These are phyloP conservation scores for Spermophilus dauricus DNA, from an alignment of 2,113 vertebrate genomes.

Conservation along the genomic window DNA sequence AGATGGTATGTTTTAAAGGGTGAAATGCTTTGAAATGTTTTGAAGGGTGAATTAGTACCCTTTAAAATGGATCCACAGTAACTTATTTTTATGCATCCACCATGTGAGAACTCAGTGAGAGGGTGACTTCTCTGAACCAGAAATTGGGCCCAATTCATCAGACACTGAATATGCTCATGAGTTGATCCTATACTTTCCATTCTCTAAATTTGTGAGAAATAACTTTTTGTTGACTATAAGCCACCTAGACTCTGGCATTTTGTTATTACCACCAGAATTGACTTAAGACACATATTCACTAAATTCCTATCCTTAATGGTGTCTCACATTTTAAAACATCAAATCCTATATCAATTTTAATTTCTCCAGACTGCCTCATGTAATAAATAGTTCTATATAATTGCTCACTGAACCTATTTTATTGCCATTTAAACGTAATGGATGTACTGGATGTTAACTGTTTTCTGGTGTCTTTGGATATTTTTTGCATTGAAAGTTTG, in stretches of 20 bases:
- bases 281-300: neutral
- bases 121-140: neutral
- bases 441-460: neutral
- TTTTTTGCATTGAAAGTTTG: neutral
- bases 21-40: neutral
- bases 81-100: neutral
- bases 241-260: accelerated
- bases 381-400: neutral
- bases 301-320: neutral
- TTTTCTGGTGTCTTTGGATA: neutral
- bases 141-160: neutral
- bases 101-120: neutral
- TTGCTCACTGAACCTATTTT: neutral
- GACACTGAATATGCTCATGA: neutral
- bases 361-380: neutral
- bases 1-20: neutral
- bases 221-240: neutral
- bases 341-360: neutral
- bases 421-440: neutral
- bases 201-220: neutral
- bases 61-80: neutral
- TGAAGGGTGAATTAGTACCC: neutral
- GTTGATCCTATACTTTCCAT: neutral
- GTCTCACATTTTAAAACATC: neutral
- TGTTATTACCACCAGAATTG: neutral